Base-by-base conservation (phyloP, 64 coral and sea anemone genomes). In the Stylophora pistillata region DNA sequence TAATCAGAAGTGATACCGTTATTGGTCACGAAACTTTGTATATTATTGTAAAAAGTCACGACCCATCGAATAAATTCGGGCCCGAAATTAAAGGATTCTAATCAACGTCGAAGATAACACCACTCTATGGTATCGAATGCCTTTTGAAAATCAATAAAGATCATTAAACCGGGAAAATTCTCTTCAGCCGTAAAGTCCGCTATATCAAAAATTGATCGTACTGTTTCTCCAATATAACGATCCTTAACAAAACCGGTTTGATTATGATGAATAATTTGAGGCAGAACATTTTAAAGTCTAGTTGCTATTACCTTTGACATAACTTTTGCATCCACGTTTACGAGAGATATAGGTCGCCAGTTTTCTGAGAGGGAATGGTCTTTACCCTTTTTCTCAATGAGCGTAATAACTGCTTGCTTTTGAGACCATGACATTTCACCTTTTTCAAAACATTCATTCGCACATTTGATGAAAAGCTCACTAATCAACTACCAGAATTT, bases 41-140 rank as follows among this genome's bases (percentile, higher is more conserved):
- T n/a, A n/a, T n/a, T n/a, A n/a, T n/a, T n/a, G n/a, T n/a, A n/a
- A n/a, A n/a, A n/a, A n/a, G n/a, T n/a, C n/a, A n/a, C n/a, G n/a
- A n/a, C n/a, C n/a, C n/a, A n/a, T n/a, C n/a, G n/a, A n/a, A n/a
- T n/a, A n/a, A n/a, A n/a, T n/a, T n/a, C n/a, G n/a, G n/a, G n/a
- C n/a, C n/a, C n/a, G n/a, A 78, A 78, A 78, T 78, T 78, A 33
- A 78, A 78, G 23, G 75, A 14, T 78, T 78, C 55, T 20, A 78
- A 21, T 20, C 37, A 52, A n/a, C n/a, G 2, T 3, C 10, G 18
- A 78, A 78, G 75, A 78, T 47, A 78, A 25, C n/a, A 10, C 75
- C 75, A 78, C 6, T 78, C 75, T 25, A 78, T 15, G 7, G 10
- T 53, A 78, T 78, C 75, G 41, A 78, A 78, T 20, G 75, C 23